Base-by-base conservation (phyloP, 2,113 vertebrate species). In the Terrapene triunguis region DNA sequence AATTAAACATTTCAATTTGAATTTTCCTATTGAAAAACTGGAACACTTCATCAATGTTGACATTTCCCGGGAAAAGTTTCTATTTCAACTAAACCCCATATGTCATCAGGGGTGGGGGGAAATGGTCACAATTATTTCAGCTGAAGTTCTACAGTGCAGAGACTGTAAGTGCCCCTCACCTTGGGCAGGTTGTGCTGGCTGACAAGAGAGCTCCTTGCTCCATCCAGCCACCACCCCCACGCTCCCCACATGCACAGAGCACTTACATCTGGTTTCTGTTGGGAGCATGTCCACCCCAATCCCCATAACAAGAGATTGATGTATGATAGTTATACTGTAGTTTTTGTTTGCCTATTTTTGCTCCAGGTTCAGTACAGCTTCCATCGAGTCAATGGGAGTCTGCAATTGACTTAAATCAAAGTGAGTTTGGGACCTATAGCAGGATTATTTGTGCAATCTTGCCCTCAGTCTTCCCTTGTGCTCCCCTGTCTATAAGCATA, bases 311-410 rank as follows among this genome's bases (percentile, higher is more conserved):
- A 55, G 2, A 57, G 2, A 5, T 81, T 93, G 24, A 5, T 10
- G 38, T 12, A 19, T 62, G 4, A 74, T 0, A 6, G 38, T 89
- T 17, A 80, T 69, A 80, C 29, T 50, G 3, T 1, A 84, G 19
- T 13, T 95, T 24, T 80, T 82, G n/a, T n/a, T 91, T 44, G 19
- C 1, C 16, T 86, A 88, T 87, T 93, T 93, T 87, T 62, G 57
- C 27, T 32, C 29, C 57, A 62, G 57, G 29, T 62, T 29, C 13
- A 62, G 27, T 14, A 59, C 57, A 62, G 4, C 24, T 48, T 74
- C 80, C 48, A 76, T 1, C 19, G 7, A 86, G 44, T 48, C 57
- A 80, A 1, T 47, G 32, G 6, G 53, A 85, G 24, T 42, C 82
- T 87, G 44, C 27, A 81, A 19, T 57, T 12, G 25, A 22, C 69